Percentiles rank a stretch among this genome's conserved stretches.
These are phyloP conservation scores for Chloebia gouldiae DNA, from an alignment of 2,113 vertebrate genomes.

Conservation along the genomic window DNA sequence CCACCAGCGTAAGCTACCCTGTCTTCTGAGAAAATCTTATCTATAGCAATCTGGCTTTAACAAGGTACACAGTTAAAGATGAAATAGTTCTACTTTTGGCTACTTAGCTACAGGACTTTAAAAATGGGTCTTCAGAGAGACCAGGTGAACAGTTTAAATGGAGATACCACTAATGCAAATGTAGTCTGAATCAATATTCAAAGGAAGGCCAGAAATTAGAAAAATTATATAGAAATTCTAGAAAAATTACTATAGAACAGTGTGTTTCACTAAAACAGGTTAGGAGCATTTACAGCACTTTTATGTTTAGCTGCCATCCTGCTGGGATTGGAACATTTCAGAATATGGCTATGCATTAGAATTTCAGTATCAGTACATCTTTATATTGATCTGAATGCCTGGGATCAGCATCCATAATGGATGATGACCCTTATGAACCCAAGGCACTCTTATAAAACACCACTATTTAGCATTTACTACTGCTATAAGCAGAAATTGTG, in stretches of 20 bases:
- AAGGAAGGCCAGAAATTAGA: background rate
- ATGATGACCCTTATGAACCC: background rate
- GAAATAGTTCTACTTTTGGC: background rate
- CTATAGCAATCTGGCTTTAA: background rate
- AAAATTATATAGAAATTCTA: background rate
- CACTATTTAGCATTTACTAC: background rate
- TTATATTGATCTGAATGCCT: background rate
- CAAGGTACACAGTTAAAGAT: background rate
- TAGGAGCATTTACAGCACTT: background rate
- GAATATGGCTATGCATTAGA: background rate
- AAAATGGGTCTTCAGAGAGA: background rate
- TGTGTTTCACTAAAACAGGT: background rate
- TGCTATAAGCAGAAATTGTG: background rate
- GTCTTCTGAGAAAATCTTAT: background rate
- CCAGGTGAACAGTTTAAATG: background rate
- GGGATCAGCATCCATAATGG: background rate
- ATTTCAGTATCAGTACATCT: background rate
- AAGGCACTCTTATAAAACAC: background rate
- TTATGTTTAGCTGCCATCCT: background rate
- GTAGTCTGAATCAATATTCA: background rate
- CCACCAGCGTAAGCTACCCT: background rate
- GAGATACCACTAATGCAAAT: background rate
- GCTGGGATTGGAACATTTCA: background rate
- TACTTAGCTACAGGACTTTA: background rate
- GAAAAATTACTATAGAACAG: background rate